Evolutionary conservation across 2,888 invertebrate species (phyloP).

Genomic region (Scrobipalpa costella): DNA sequence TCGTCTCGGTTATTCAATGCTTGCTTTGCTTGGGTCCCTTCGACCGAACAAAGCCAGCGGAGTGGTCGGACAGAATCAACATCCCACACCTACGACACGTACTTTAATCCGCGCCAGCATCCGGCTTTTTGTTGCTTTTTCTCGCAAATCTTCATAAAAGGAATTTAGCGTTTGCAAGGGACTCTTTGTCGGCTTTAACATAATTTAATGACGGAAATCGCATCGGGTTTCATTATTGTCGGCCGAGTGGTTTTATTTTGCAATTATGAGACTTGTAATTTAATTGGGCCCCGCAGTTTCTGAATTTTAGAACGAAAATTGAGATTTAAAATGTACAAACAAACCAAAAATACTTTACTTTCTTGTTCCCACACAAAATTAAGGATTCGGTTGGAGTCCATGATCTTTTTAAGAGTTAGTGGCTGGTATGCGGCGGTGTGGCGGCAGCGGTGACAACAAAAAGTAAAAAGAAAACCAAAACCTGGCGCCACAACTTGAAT

Average conservation of each 20-base stretch:
- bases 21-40: neutral
- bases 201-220: conserved; percentile 26
- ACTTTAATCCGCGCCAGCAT: conserved; percentile 75
- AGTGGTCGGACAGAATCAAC: conserved; percentile 64
- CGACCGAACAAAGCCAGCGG: conserved; percentile 4
- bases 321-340: too few relatives aligned
- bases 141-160: conserved; percentile 50
- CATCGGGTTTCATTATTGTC: conserved; percentile 21
- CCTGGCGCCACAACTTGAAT: conserved; percentile 2
- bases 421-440: neutral
- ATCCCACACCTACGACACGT: conserved; percentile 72
- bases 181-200: conserved; percentile 46
- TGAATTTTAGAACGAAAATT: neutral
- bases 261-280: neutral
- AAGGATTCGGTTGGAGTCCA: neutral
- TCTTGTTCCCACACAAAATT: too few relatives aligned
- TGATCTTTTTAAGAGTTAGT: neutral
- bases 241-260: conserved; percentile 12
- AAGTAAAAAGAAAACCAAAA: conserved; percentile 3
- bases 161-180: conserved; percentile 59
- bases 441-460: conserved; percentile 1
- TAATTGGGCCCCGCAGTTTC: neutral
- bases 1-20: neutral
- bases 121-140: conserved; percentile 72
- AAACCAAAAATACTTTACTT: too few relatives aligned